These are phyloP conservation scores for Muraenolepis orangiensis DNA, from an alignment of 2,797 vertebrate genomes.

Conservation along the genomic window DNA sequence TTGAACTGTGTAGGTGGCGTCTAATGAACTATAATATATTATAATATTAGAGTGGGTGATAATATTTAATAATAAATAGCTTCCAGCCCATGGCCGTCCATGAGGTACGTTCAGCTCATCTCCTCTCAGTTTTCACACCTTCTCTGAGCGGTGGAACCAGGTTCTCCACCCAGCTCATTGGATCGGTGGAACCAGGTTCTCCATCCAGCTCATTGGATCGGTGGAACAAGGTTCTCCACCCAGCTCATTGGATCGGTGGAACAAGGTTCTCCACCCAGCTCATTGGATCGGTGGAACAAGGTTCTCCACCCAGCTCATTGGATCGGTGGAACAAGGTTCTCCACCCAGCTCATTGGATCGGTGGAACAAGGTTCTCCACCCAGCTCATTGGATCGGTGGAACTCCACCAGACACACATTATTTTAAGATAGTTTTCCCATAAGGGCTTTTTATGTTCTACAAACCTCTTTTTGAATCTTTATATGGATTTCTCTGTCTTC, in stretches of 20 bases:
- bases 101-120: background rate
- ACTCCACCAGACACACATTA: background rate
- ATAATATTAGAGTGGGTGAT: background rate
- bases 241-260: background rate
- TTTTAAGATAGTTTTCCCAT: background rate
- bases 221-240: background rate
- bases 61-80: background rate
- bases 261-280: background rate
- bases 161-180: background rate
- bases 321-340: background rate
- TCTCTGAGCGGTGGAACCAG: background rate
- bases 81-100: background rate
- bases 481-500: too few species aligned
- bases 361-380: background rate
- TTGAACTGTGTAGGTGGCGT: background rate
- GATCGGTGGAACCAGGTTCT: background rate
- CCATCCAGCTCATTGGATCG: background rate
- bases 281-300: background rate
- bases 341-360: too few species aligned
- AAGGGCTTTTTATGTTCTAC: background rate
- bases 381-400: background rate
- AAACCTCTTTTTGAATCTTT: too few species aligned
- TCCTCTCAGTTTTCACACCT: background rate
- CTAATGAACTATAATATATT: too few species aligned
- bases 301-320: too few species aligned